These are phyloP conservation scores for Eulithis prunata DNA, from an alignment of 2,888 invertebrate genomes.

Conservation along the genomic window DNA sequence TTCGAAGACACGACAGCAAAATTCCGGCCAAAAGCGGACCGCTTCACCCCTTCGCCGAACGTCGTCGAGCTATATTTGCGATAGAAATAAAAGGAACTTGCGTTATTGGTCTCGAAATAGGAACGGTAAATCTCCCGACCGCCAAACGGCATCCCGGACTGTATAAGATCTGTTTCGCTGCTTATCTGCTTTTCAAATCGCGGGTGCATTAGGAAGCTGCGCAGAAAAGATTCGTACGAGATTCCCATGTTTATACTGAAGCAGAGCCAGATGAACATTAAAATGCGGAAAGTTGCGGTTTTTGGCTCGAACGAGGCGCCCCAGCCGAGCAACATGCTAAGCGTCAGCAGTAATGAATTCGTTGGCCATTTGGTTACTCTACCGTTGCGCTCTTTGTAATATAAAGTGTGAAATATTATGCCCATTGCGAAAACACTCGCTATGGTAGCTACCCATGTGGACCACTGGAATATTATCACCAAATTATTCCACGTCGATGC, in stretches of 20 bases:
- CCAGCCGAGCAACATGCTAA: conserved; percentile 79
- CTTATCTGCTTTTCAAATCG: conserved; percentile 81
- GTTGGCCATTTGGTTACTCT: conserved; percentile 75
- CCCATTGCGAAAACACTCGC: conserved; percentile 67
- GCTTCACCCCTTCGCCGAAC: conserved; percentile 71
- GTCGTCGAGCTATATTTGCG: conserved; percentile 74
- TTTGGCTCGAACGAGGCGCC: conserved; percentile 71
- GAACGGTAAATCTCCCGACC: conserved; percentile 78
- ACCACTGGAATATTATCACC: conserved; percentile 77
- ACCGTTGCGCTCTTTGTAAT: conserved; percentile 63
- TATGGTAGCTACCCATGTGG: conserved; percentile 75
- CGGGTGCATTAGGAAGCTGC: conserved; percentile 81
- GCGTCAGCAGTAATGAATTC: conserved; percentile 74
- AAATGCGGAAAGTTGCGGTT: conserved; percentile 70
- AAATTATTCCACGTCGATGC: conserved; percentile 78
- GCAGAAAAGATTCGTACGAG: conserved; percentile 79
- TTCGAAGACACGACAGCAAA: conserved; percentile 76
- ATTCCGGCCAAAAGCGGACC: conserved; percentile 68
- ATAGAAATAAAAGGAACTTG: conserved; percentile 78
- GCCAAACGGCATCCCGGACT: conserved; percentile 72
- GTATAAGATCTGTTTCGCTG: conserved; percentile 72
- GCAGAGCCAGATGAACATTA: conserved; percentile 76
- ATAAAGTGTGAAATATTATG: conserved; percentile 68
- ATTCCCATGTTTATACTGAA: conserved; percentile 80
- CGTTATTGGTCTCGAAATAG: conserved; percentile 80